These are phyloP conservation scores for Cacatua alba DNA, from an alignment of 2,113 vertebrate species.

Conservation along the genomic window DNA sequence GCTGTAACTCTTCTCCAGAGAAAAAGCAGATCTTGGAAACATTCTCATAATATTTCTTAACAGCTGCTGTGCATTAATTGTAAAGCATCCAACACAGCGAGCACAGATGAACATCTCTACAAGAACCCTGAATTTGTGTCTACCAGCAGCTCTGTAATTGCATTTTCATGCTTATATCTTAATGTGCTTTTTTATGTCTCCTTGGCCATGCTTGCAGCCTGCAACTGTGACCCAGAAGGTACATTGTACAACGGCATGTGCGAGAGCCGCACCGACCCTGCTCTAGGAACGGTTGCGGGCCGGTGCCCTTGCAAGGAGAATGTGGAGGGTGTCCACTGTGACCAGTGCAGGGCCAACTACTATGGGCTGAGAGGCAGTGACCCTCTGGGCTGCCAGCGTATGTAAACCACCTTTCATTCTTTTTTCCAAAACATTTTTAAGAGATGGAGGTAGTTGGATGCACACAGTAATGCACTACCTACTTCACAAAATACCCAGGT, in stretches of 20 bases:
- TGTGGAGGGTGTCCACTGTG: conserved; percentile 80
- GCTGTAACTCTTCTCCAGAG: background rate
- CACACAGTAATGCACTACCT: background rate
- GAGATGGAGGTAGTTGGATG: background rate
- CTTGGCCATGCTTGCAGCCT: conserved; percentile 71
- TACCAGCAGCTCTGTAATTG: background rate
- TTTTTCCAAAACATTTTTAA: background rate
- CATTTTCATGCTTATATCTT: background rate
- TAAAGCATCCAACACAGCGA: background rate
- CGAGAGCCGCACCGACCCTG: conserved; percentile 69
- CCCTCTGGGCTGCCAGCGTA: conserved; percentile 82
- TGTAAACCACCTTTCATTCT: background rate
- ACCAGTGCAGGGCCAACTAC: conserved; percentile 80
- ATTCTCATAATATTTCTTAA: background rate
- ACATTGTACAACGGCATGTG: conserved; percentile 73
- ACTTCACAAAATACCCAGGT: background rate
- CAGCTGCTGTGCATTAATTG: background rate
- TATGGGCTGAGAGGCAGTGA: conserved; percentile 73
- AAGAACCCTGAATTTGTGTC: background rate
- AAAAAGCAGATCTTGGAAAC: background rate
- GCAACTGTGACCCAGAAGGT: conserved; percentile 79
- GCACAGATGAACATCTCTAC: background rate
- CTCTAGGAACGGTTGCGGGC: conserved; percentile 49
- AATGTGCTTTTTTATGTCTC: background rate
- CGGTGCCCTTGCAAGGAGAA: conserved; percentile 84